Conservation (phyloP, 2,797 vertebrate species). For the Pseudopleuronectes americanus region DNA sequence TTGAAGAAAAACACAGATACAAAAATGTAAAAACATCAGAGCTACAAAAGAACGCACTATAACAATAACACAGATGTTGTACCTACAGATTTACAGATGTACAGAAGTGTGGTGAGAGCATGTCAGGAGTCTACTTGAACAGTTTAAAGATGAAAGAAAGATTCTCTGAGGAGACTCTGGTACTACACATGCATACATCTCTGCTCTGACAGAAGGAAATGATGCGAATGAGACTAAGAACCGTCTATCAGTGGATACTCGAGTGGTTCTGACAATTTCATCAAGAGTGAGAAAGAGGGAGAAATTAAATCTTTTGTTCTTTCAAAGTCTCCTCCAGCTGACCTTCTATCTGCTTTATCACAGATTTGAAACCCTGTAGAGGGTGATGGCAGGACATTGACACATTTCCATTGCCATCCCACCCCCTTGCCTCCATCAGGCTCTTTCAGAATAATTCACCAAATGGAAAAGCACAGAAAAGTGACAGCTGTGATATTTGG, state of each 20-base stretch:
- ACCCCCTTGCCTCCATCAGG: conserved; percentile 52
- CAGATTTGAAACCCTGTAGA: conserved; percentile 34
- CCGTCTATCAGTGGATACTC: background rate
- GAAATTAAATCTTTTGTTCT: conserved; percentile 11
- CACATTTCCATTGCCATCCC: conserved; percentile 52
- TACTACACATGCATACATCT: conserved; percentile 13
- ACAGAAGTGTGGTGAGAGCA: conserved; percentile 12
- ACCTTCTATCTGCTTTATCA: conserved; percentile 37
- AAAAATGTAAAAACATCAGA: conserved; percentile 1
- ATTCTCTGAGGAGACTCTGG: conserved; percentile 3
- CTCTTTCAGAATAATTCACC: conserved; percentile 61
- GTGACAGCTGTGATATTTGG: conserved; percentile 76
- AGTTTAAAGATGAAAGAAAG: conserved; percentile 22
- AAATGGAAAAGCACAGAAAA: conserved; percentile 67
- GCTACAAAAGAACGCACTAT: background rate
- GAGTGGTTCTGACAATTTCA: background rate
- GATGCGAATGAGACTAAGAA: conserved; percentile 5
- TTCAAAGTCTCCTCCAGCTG: conserved; percentile 28
- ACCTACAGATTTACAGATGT: conserved; percentile 47
- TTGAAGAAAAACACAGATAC: conserved; percentile 4
- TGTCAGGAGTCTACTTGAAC: conserved; percentile 39
- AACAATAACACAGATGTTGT: conserved; percentile 40
- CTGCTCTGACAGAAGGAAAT: conserved; percentile 24
- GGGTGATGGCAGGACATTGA: conserved; percentile 44
- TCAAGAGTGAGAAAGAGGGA: background rate